Evolutionary conservation across 2,113 vertebrate genomes (phyloP), one percentile per base, ranked within the genome.

Genomic region (Pelecanoides urinatrix): DNA sequence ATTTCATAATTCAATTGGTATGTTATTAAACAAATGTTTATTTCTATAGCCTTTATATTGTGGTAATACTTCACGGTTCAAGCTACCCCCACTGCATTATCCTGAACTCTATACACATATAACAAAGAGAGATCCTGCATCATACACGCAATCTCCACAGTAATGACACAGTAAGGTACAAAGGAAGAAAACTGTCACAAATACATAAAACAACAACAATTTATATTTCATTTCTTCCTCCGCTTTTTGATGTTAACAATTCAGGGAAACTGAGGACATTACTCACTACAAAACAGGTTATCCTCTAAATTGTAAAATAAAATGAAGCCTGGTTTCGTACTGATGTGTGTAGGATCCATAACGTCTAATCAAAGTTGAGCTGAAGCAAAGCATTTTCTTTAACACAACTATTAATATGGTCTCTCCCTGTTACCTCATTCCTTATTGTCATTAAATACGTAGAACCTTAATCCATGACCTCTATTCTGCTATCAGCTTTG

Each of bases 141-240:
- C 50, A 53, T 14, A 55, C 20, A 32, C 18, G 53, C 2, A 0
- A 42, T 38, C 34, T 67, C 16, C 2, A 0, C 13, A 66, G 12
- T 19, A 72, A 34, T 38, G 30, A 72, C 25, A 62, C 22, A 52
- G 40, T 27, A 36, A n/a, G 17, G 49, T 30, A 90, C 15, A 70
- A 34, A 32, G 11, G 17, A 81, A 77, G 32, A 32, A 80, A 83
- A 13, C 15, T 22, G 36, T 53, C 75, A 90, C 45, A 90, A 80
- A 61, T 8, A 76, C 18, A 82, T 44, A 65, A 52, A 63, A 55
- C 52, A 66, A 32, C 55, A 27, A 4, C 16, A 65, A 47, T 6
- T 53, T 56, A 6, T 6, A 30, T 45, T 73, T 70, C 22, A 80
- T 73, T 71, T 80, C 36, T 58, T 78, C 16, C 45, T 86, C 49